Percentiles rank a stretch among this genome's conserved stretches.
phyloP scores from a whole-genome alignment of 2,113 vertebrate species.

The Thomomys bottae region DNA sequence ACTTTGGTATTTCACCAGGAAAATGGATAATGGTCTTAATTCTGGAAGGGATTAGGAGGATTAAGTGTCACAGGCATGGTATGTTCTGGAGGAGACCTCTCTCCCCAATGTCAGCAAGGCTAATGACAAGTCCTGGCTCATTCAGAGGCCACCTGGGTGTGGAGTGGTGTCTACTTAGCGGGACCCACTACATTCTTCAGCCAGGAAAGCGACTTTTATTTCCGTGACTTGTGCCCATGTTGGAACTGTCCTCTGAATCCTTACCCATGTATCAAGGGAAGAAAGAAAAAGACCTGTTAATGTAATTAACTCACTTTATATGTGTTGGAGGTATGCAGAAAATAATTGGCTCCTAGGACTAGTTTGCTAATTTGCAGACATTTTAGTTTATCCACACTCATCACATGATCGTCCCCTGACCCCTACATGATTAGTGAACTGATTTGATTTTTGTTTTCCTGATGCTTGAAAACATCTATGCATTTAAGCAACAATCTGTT shows the following conservation, averaged over 20 bases:
- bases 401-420: not conserved
- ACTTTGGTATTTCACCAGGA: conserved; percentile 46
- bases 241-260: not conserved
- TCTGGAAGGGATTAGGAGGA: conserved; percentile 54
- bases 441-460: conserved; percentile 48
- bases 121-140: conserved; percentile 14
- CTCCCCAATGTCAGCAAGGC: not conserved
- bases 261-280: not conserved
- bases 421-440: not conserved
- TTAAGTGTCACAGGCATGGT: conserved; percentile 29
- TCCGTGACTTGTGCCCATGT: not conserved
- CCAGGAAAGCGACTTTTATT: not conserved
- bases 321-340: not conserved
- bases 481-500: not conserved
- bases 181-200: not conserved
- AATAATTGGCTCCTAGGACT: not conserved
- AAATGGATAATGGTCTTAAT: conserved; percentile 57
- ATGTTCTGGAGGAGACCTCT: not conserved
- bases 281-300: not conserved
- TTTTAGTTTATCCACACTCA: not conserved
- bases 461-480: not conserved
- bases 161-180: not conserved
- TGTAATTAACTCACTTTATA: not conserved
- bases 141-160: not conserved
- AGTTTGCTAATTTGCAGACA: not conserved